Base-by-base conservation (phyloP, 2,888 invertebrate species). In the Eulithis prunata region DNA sequence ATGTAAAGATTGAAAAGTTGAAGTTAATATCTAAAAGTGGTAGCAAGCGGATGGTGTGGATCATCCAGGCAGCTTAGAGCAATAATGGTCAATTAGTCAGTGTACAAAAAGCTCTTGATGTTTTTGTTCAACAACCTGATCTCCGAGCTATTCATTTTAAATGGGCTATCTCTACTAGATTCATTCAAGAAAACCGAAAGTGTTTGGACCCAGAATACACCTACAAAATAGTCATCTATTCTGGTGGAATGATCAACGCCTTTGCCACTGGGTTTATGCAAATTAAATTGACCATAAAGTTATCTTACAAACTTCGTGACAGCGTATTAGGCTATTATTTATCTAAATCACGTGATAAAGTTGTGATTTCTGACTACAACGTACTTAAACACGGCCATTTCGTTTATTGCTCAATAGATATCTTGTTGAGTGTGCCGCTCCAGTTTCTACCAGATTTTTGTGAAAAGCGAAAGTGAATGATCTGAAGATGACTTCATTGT, bases 401-500 rank as follows among this genome's bases (percentile, higher is more conserved):
- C 7, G 57, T 69, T 65, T 65, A 63, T 69, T 65, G 59, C 66
- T 64, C 56, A 45, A 62, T 60, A 45, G 32, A 47, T 21, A 49
- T 13, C 46, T 62, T 32, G 28, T 53, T 36, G 38, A 58, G 58
- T 55, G 54, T 55, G 55, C 55, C 49, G 64, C 58, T 67, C 46
- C 36, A 60, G 41, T 56, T 45, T 56, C 61, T 64, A 64, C 60
- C 62, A 62, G 53, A 51, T 57, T 63, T 63, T 56, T 64, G 58
- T 49, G 57, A 64, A 69, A 70, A 69, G 65, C 61, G 71, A 71
- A 71, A 71, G 71, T 49, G 45, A 69, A 68, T 36, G 49, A 46
- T 54, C 21, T 47, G 11, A 58, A 32, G 59, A 61, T 55, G 54
- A 55, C 61, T 61, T 61, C 61, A 61, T 36, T 46, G 14, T 52